A percentile compares a stretch with the other conserved stretches of the same genome.
phyloP scores from a whole-genome alignment of 1,140 invertebrate species.

The Charaxes varanes region DNA sequence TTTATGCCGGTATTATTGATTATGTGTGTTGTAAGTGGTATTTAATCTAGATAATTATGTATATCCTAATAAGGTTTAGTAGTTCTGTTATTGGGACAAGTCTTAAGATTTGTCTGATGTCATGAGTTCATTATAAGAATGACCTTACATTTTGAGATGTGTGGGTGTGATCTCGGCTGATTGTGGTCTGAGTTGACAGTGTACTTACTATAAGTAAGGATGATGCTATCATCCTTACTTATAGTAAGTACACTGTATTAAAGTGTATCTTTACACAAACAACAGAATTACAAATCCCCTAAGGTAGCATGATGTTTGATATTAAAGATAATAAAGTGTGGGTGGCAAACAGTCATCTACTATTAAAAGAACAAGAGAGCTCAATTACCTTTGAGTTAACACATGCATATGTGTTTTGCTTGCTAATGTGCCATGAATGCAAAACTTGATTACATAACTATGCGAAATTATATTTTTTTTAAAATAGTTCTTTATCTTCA shows the following conservation, averaged over 20 bases:
- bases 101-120: slow-evolving; percentile 15
- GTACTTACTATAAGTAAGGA: no score
- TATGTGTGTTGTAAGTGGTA: no score
- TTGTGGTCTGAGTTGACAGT: no score
- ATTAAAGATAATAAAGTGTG: slow-evolving; percentile 43
- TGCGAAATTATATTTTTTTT: slow-evolving; percentile 10
- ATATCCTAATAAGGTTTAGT: no score
- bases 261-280: slow-evolving; percentile 11
- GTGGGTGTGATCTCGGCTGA: slow-evolving; percentile 11
- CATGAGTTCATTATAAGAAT: slow-evolving; percentile 19
- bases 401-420: slow-evolving; percentile 22
- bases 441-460: slow-evolving; percentile 27
- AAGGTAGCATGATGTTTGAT: slow-evolving; percentile 22
- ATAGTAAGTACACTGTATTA: no score
- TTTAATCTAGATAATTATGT: no score
- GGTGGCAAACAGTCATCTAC: slow-evolving; percentile 51
- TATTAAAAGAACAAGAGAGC: slow-evolving; percentile 48
- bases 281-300: slow-evolving; percentile 19
- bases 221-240: no score
- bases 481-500: no score
- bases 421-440: slow-evolving; percentile 27
- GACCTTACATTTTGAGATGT: slow-evolving; percentile 15
- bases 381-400: slow-evolving; percentile 44
- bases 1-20: background rate
- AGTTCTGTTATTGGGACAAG: slow-evolving; percentile 6